These are phyloP conservation scores for Hippocampus mohnikei DNA, from an alignment of 2,113 vertebrate genomes.

Conservation along the genomic window DNA sequence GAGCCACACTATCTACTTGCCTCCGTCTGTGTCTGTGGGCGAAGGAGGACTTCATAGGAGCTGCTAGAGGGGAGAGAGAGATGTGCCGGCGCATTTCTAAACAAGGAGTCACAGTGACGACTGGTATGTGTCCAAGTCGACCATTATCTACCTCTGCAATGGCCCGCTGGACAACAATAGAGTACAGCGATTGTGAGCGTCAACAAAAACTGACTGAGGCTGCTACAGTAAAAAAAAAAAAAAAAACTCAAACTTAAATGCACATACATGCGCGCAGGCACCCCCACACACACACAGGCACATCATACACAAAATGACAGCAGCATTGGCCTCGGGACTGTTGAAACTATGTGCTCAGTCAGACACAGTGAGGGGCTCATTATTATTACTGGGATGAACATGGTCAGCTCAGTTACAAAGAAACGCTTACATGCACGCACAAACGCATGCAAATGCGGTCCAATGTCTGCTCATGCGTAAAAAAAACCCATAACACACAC, in stretches of 20 bases:
- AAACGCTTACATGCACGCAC: slow-evolving; percentile 45
- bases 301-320: slow-evolving; percentile 23
- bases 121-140: slow-evolving; percentile 66
- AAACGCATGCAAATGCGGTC: slow-evolving; percentile 62
- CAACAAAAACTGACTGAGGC: slow-evolving; percentile 15
- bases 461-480: slow-evolving; percentile 54
- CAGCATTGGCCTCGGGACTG: slow-evolving; percentile 39
- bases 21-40: slow-evolving; percentile 55
- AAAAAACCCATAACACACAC: slow-evolving; percentile 12
- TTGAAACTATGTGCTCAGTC: slow-evolving; percentile 47
- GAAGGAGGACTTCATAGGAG: slow-evolving; percentile 65
- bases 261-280: slow-evolving; percentile 12
- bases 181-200: slow-evolving; percentile 36
- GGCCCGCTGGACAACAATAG: slow-evolving; percentile 54
- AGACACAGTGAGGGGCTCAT: slow-evolving; percentile 57
- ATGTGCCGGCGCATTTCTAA: slow-evolving; percentile 64
- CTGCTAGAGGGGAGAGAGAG: slow-evolving; percentile 43
- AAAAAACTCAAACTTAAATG: slow-evolving; percentile 13
- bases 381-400: slow-evolving; percentile 64
- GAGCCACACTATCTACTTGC: slow-evolving; percentile 58
- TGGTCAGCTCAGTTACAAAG: slow-evolving; percentile 63
- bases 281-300: not conserved
- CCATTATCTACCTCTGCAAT: slow-evolving; percentile 44
- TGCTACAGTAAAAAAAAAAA: slow-evolving; percentile 7
- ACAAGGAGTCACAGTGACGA: slow-evolving; percentile 55